Evolutionary conservation across 1,140 invertebrate genomes (phyloP).

Genomic region (Eurosta solidaginis): DNA sequence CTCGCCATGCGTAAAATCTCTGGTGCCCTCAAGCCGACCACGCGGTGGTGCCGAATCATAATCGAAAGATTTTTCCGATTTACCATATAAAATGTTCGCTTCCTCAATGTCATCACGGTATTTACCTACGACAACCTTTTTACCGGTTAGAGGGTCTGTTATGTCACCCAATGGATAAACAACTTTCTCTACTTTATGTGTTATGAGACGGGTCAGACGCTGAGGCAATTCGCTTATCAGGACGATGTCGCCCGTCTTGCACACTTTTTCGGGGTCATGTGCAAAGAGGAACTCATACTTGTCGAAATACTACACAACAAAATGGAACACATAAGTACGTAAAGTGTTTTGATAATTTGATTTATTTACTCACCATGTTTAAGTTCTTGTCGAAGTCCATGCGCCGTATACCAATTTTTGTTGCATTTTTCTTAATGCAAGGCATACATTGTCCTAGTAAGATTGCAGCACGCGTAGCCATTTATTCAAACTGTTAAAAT

Average conservation of each 20-base stretch:
- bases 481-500: conserved; percentile 11
- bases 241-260: conserved; percentile 82
- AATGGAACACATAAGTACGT: conserved; percentile 30
- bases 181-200: conserved; percentile 78
- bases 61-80: conserved; percentile 70
- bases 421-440: conserved; percentile 73
- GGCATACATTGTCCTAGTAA: conserved; percentile 75
- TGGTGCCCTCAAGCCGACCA: conserved; percentile 79
- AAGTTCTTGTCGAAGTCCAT: conserved; percentile 68
- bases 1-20: conserved; percentile 78
- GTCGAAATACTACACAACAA: conserved; percentile 73
- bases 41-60: conserved; percentile 77
- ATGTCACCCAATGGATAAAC: conserved; percentile 82
- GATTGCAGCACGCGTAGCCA: conserved; percentile 51
- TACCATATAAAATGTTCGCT: conserved; percentile 72
- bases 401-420: conserved; percentile 73
- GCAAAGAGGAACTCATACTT: conserved; percentile 74
- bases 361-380: conserved; percentile 44
- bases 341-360: not conserved
- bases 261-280: conserved; percentile 75
- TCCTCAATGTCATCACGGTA: conserved; percentile 78
- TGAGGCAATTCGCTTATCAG: conserved; percentile 74
- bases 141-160: conserved; percentile 80
- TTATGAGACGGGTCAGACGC: conserved; percentile 75
- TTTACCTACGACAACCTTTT: conserved; percentile 71